A percentile compares a stretch with the other conserved stretches of the same genome.
phyloP scores from a whole-genome alignment of 1,140 invertebrate species.

The Aphidius ervi region DNA sequence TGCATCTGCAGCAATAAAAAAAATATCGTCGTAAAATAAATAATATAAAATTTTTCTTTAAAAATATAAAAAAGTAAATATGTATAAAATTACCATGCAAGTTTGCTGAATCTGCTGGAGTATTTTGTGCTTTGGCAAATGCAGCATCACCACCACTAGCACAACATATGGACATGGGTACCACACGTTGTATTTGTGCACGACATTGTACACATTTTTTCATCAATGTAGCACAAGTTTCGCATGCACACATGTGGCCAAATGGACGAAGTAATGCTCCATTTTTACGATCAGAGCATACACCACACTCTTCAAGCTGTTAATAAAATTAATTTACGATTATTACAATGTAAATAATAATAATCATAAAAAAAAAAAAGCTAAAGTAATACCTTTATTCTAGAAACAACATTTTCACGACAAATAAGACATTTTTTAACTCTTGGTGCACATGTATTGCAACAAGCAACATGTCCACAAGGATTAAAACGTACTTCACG shows the following conservation, averaged over 20 bases:
- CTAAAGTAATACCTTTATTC: slow-evolving; percentile 63
- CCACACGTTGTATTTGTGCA: slow-evolving; percentile 77
- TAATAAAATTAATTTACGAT: slow-evolving; percentile 25
- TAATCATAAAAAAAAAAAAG: slow-evolving; percentile 6
- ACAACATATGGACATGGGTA: slow-evolving; percentile 67
- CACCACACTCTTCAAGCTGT: slow-evolving; percentile 92
- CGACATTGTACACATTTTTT: slow-evolving; percentile 95
- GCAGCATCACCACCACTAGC: slow-evolving; percentile 52
- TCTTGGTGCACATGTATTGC: slow-evolving; percentile 82
- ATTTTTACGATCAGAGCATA: slow-evolving; percentile 91
- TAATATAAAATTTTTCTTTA: slow-evolving; percentile 1
- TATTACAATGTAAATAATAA: not conserved
- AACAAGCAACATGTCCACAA: slow-evolving; percentile 91
- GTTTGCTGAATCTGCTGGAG: not conserved
- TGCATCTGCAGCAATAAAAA: slow-evolving; percentile 39
- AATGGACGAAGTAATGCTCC: slow-evolving; percentile 90
- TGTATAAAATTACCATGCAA: not conserved
- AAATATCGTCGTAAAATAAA: slow-evolving; percentile 3
- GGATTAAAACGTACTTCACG: slow-evolving; percentile 84
- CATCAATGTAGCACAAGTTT: slow-evolving; percentile 87
- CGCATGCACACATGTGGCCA: slow-evolving; percentile 92
- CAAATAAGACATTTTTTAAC: slow-evolving; percentile 96
- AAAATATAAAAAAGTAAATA: not conserved
- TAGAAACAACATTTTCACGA: slow-evolving; percentile 71
- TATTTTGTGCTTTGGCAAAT: too few relatives aligned